phyloP scores from a whole-genome alignment of 1,140 invertebrate genomes.

The Oedothorax gibbosus region DNA sequence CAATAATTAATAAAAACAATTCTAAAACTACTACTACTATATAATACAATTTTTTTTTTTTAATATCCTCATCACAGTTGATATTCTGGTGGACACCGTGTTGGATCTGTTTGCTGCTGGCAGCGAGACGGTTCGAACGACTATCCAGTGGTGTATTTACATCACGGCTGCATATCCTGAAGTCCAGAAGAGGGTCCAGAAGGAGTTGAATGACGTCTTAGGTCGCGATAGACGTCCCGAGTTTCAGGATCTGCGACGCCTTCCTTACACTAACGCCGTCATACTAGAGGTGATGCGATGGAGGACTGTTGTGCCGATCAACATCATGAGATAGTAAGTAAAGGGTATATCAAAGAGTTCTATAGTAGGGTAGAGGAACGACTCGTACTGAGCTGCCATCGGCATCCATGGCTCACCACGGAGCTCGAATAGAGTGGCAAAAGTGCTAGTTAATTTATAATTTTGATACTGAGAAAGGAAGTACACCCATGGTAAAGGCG shows the following conservation, averaged over 20 bases:
- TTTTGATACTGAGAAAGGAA: too few species aligned
- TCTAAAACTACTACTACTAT: too few species aligned
- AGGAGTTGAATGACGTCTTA: constrained; percentile 75
- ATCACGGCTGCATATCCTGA: constrained; percentile 67
- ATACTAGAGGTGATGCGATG: constrained; percentile 37
- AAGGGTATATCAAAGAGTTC: too few species aligned
- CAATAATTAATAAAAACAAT: too few species aligned
- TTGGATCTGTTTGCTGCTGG: constrained; percentile 65
- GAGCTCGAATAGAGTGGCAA: too few species aligned
- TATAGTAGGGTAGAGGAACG: too few species aligned
- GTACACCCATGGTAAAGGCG: too few species aligned
- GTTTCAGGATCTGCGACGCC: constrained; percentile 50
- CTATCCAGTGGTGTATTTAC: constrained; percentile 66
- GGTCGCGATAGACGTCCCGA: constrained; percentile 64
- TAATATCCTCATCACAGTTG: not conserved
- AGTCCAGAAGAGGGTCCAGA: constrained; percentile 65
- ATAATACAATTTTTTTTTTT: too few species aligned
- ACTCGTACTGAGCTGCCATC: too few species aligned
- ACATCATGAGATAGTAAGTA: constrained; percentile 33
- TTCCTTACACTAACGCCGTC: constrained; percentile 39
- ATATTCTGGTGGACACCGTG: constrained; percentile 54
- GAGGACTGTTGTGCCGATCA: constrained; percentile 25
- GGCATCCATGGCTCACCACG: too few species aligned
- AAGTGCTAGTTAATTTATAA: too few species aligned
- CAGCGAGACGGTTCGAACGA: constrained; percentile 67